These are phyloP conservation scores for Lapara coniferarum DNA, from an alignment of 2,888 invertebrate species.

Conservation along the genomic window DNA sequence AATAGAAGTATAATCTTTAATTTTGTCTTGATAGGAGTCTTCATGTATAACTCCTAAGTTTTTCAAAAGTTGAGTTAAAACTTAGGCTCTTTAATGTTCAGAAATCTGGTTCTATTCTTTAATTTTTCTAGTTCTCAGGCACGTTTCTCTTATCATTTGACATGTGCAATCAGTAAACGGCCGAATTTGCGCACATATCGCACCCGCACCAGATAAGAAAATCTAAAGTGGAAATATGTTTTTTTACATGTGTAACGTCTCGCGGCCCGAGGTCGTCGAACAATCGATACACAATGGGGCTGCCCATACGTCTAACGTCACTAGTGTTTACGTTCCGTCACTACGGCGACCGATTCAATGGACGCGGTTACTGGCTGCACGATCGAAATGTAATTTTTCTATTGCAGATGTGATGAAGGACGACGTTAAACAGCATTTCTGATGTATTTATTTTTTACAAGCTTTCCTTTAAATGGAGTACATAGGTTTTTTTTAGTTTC, in stretches of 20 bases:
- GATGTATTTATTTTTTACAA: background rate
- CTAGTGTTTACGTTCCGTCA: slow-evolving; percentile 70
- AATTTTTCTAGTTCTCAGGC: background rate
- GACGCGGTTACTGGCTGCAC: slow-evolving; percentile 27
- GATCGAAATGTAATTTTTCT: slow-evolving; percentile 5
- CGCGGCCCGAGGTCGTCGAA: slow-evolving; percentile 36
- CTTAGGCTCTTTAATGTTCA: too few species aligned
- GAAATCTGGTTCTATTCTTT: background rate
- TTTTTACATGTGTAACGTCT: background rate
- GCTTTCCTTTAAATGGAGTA: too few species aligned
- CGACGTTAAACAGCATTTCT: background rate
- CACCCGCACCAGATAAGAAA: background rate
- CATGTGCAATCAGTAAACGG: background rate
- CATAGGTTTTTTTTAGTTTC: too few species aligned
- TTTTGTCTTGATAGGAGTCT: background rate
- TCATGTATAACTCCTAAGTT: too few species aligned
- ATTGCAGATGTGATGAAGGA: background rate
- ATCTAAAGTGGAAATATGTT: background rate
- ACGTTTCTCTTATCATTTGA: slow-evolving; percentile 1
- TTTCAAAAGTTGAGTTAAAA: too few species aligned
- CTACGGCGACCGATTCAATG: slow-evolving; percentile 74
- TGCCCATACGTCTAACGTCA: slow-evolving; percentile 52
- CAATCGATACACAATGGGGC: slow-evolving; percentile 61
- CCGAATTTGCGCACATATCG: background rate
- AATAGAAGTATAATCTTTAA: background rate